These are phyloP conservation scores for Nyctibius grandis DNA, from an alignment of 2,797 vertebrate genomes.

Conservation along the genomic window DNA sequence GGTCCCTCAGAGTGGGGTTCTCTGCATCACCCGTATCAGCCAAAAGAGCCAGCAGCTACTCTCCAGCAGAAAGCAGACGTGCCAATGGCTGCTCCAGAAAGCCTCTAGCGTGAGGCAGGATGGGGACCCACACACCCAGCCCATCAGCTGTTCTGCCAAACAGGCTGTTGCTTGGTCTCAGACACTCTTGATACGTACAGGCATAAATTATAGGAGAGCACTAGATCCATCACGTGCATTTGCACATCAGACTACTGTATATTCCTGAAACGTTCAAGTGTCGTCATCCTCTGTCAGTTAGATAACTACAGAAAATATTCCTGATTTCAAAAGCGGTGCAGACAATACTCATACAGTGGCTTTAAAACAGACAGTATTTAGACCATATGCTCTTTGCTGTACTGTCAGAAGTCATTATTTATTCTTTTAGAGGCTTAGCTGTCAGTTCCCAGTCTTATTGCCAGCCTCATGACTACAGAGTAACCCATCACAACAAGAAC, in stretches of 20 bases:
- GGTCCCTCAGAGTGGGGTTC: neutral
- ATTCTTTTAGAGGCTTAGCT: neutral
- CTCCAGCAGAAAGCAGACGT: neutral
- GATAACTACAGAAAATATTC: neutral
- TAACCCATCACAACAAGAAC: neutral
- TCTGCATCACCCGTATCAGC: neutral
- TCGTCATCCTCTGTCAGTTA: neutral
- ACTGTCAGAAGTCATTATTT: neutral
- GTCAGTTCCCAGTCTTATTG: neutral
- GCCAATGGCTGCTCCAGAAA: neutral
- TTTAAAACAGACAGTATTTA: neutral
- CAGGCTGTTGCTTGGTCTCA: neutral
- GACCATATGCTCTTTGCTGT: neutral
- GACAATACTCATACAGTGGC: neutral
- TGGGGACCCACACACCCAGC: too few relatives aligned
- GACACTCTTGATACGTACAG: neutral
- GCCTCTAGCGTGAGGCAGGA: neutral
- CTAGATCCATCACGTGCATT: neutral
- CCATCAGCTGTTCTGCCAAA: neutral
- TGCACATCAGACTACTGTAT: neutral
- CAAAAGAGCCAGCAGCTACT: neutral
- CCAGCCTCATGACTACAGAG: neutral
- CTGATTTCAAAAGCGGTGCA: neutral
- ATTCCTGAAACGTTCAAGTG: neutral
- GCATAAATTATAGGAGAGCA: neutral